A percentile compares a stretch with the other conserved stretches of the same genome.
phyloP scores from a whole-genome alignment of 2,888 invertebrate genomes.

The Dromius quadrimaculatus region DNA sequence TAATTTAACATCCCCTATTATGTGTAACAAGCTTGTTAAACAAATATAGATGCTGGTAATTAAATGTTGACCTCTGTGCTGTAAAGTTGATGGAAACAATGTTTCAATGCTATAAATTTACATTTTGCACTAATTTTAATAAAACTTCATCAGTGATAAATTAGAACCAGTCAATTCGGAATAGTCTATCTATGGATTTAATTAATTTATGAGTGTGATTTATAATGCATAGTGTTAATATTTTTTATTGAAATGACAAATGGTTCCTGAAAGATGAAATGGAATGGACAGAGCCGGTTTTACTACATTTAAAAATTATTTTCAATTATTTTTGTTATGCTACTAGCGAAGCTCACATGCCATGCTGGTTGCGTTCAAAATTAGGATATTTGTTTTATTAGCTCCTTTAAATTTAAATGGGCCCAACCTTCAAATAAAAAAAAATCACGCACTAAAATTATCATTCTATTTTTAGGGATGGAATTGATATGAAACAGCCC shows the following conservation, averaged over 20 bases:
- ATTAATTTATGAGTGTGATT: constrained; percentile 23
- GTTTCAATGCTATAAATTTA: constrained; percentile 10
- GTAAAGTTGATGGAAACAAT: constrained; percentile 21
- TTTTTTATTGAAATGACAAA: no score
- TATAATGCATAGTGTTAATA: constrained; percentile 19
- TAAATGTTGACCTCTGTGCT: not conserved
- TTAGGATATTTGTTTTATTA: no score
- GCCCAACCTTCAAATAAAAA: no score
- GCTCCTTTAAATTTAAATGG: no score
- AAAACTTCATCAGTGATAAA: constrained; percentile 27
- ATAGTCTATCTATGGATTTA: constrained; percentile 15
- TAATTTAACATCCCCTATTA: no score
- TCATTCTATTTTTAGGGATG: no score
- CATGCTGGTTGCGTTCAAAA: no score
- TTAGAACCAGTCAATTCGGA: constrained; percentile 12
- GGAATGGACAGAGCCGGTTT: not conserved
- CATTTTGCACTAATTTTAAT: constrained; percentile 19
- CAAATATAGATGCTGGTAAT: constrained; percentile 4
- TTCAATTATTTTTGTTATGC: not conserved
- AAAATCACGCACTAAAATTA: no score
- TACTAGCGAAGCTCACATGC: no score
- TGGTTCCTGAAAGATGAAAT: not conserved
- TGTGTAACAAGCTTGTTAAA: not conserved
- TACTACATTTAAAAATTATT: not conserved
- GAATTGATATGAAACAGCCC: no score